Evolutionary conservation across 2,113 vertebrate genomes (phyloP), one percentile per base, ranked within the genome.

Genomic region (Gasterosteus aculeatus): DNA sequence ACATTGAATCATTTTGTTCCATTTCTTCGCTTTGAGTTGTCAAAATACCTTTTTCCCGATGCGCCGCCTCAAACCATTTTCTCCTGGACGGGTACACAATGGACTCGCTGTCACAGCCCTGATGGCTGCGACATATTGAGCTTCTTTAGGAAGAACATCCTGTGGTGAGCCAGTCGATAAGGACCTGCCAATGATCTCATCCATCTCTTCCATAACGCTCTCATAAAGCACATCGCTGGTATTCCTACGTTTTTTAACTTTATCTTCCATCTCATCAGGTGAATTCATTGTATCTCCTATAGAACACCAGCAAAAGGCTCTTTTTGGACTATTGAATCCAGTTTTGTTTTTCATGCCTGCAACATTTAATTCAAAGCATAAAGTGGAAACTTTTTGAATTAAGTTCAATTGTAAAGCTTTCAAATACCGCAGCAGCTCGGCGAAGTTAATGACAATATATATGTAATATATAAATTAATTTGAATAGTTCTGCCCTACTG

Each of bases 31-130:
- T 16, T 31, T 5, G 15, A 5, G 33, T 26, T 56, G 29, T 2
- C 10, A 14, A 31, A 31, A 42, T 33, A 16, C 0, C 10, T 3
- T 26, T 38, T 47, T 19, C 8, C 8, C 41, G 51, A 53, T 63
- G 78, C 11, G 10, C 11, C 38, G 46, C 35, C n/a, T n/a, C 6
- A 38, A 62, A 29, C 44, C 4, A 4, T 10, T 16, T 22, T 44
- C 64, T 26, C 19, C 26, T 33, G 66, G 35, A 80, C 64, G 69
- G 68, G 38, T 3, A 70, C 15, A 70, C 42, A 22, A 79, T 66
- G 69, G 68, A 69, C 29, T 65, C 42, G 22, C 79, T 75, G 71
- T 71, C 75, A 56, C 58, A 71, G 46, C 29, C 14, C 54, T 63
- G 71, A 46, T 39, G 42, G 31, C 47, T 58, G 56, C 19, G 39